These are phyloP conservation scores for Etheostoma nigrum DNA, from an alignment of 2,797 vertebrate species.

Conservation along the genomic window DNA sequence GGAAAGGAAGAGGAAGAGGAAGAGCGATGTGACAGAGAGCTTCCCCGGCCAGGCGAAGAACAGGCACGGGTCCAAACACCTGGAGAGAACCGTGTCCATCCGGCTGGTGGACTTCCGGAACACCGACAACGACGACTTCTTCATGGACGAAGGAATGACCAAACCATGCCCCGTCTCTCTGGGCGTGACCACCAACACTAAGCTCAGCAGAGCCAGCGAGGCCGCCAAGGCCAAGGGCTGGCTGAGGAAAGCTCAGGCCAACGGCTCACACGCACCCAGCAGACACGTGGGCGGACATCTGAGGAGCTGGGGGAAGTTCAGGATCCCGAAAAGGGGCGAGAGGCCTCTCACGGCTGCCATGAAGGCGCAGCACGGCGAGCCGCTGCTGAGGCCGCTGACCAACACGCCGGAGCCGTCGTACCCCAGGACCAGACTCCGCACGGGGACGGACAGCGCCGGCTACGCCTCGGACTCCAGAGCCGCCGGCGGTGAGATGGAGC, in stretches of 20 bases:
- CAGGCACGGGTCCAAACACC: conserved; percentile 77
- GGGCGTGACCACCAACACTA: conserved; percentile 58
- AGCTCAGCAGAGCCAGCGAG: conserved; percentile 21
- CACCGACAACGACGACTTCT: conserved; percentile 66
- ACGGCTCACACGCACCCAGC: conserved; percentile 82
- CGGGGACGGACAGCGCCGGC: conserved; percentile 86
- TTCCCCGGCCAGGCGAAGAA: conserved; percentile 78
- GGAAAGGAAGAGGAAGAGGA: conserved; percentile 79
- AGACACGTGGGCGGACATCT: conserved; percentile 83
- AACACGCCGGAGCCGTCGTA: conserved; percentile 72
- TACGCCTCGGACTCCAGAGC: conserved; percentile 85
- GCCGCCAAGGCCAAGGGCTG: conserved; percentile 85
- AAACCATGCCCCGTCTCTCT: conserved; percentile 22
- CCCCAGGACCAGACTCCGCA: conserved; percentile 85
- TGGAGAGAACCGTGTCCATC: conserved; percentile 88
- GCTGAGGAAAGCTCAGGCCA: conserved; percentile 78
- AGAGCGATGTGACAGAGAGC: conserved; percentile 83
- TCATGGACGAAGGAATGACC: conserved; percentile 65
- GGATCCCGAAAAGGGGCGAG: conserved; percentile 94
- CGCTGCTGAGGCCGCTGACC: conserved; percentile 61
- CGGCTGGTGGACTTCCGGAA: conserved; percentile 85
- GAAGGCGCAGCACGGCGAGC: conserved; percentile 36
- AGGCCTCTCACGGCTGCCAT: conserved; percentile 65
- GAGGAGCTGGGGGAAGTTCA: conserved; percentile 96
- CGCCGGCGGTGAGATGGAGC: conserved; percentile 87